These are phyloP conservation scores for Calidris pugnax DNA, from an alignment of 2,113 vertebrate genomes.

Conservation along the genomic window DNA sequence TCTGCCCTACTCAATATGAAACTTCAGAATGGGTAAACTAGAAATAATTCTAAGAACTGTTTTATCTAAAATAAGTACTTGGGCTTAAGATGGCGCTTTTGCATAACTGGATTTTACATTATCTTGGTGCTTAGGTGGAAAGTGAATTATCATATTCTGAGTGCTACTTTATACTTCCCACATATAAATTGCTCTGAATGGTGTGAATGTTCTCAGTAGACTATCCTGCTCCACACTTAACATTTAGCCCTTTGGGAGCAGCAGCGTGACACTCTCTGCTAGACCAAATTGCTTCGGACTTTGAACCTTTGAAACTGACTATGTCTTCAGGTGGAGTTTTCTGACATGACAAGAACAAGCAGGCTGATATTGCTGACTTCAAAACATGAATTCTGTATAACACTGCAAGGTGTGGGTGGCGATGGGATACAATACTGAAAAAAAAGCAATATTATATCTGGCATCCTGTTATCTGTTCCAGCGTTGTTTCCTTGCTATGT, in stretches of 20 bases:
- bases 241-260: background rate
- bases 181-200: background rate
- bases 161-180: background rate
- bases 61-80: background rate
- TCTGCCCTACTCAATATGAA: background rate
- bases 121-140: background rate
- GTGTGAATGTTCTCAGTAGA: background rate
- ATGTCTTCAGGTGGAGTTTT: background rate
- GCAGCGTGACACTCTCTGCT: background rate
- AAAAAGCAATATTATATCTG: background rate
- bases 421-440: background rate
- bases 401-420: background rate
- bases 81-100: background rate
- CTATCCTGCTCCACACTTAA: background rate
- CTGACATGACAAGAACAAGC: background rate
- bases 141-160: background rate
- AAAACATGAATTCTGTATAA: background rate
- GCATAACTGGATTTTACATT: background rate
- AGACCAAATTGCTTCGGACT: background rate
- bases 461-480: background rate
- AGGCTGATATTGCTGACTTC: background rate
- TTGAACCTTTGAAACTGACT: background rate
- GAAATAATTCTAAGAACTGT: background rate
- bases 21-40: background rate
- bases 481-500: background rate